Evolutionary conservation across 1,140 invertebrate genomes (phyloP), one percentile per base, ranked within the genome.

Genomic region (Drosophila tani): DNA sequence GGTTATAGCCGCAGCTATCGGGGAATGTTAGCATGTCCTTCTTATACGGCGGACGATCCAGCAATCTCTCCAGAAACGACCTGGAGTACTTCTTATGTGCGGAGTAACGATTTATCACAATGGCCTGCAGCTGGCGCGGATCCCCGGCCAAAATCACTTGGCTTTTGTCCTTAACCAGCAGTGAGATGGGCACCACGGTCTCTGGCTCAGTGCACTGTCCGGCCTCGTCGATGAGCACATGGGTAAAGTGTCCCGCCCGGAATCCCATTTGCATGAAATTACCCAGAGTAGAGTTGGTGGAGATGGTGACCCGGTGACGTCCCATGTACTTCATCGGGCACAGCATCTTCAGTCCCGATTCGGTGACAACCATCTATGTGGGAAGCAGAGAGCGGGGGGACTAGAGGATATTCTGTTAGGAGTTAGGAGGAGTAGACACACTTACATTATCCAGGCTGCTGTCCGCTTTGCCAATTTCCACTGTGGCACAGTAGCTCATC

Each of bases 151-250:
- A 93, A 67, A 99, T 93, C 9, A 98, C 94, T 93, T 96, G 96
- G 2, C 95, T 95, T 71, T 93, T 87, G 12, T 93, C 77, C 69
- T 94, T 94, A 27, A 93, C 78, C 27, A 93, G 81, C 64, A 94
- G 93, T 62, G 93, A 93, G 35, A 98, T 91, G 2, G 97, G 95
- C 78, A 98, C 95, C 93, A 98, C 93, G 46, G 96, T 95, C 93
- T 99, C 98, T 11, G 98, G 96, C 93, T 99, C 98, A 4, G 95
- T 97, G 6, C 96, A 96, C 91, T 99, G 97, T 1, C 98, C 98
- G 51, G 97, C 96, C 94, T 99, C 98, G 92, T 99, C 98, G 50
- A 99, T 94, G 57, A 99, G 95, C 0, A 98, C 93, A 91, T 99
- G 97, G 3, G 96, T 97, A 88, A 98, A 98, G 93, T 98, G 96